Conservation (phyloP, 2,113 vertebrate genomes). For the Halichoerus grypus region DNA sequence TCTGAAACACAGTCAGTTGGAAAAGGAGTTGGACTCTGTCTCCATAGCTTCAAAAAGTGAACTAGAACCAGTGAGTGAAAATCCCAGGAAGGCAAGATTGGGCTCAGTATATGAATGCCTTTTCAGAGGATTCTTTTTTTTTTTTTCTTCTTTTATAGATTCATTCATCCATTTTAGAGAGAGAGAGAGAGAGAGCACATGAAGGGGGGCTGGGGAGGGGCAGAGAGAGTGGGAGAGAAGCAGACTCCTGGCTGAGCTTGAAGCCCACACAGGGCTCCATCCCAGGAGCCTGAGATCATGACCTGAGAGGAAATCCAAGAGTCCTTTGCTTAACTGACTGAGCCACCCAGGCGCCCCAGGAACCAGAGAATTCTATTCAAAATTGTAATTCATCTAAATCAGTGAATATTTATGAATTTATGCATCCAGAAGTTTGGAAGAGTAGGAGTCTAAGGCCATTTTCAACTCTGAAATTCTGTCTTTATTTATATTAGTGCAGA, state of each 20-base stretch:
- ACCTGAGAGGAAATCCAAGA: background rate
- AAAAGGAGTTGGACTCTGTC: background rate
- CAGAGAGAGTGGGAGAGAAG: background rate
- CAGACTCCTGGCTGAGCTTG: background rate
- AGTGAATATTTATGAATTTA: background rate
- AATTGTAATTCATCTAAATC: constrained; percentile 8
- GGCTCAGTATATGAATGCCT: background rate
- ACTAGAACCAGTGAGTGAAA: background rate
- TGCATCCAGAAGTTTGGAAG: background rate
- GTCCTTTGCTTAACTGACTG: background rate
- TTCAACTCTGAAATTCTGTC: background rate
- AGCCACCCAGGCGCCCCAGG: background rate
- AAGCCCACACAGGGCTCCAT: background rate
- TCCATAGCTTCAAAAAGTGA: background rate
- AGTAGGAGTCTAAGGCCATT: background rate
- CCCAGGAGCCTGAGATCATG: background rate
- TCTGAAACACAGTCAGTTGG: background rate
- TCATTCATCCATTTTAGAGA: background rate
- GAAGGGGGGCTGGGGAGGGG: background rate
- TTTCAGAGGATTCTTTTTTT: background rate
- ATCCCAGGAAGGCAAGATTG: background rate
- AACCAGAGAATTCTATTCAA: background rate
- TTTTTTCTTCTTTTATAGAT: background rate
- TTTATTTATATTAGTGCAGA: background rate
- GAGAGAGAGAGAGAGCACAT: too few relatives aligned